Percentiles rank a stretch among this genome's conserved stretches.
These are phyloP conservation scores for Cotesia typhae DNA, from an alignment of 1,140 invertebrate genomes.

Conservation along the genomic window DNA sequence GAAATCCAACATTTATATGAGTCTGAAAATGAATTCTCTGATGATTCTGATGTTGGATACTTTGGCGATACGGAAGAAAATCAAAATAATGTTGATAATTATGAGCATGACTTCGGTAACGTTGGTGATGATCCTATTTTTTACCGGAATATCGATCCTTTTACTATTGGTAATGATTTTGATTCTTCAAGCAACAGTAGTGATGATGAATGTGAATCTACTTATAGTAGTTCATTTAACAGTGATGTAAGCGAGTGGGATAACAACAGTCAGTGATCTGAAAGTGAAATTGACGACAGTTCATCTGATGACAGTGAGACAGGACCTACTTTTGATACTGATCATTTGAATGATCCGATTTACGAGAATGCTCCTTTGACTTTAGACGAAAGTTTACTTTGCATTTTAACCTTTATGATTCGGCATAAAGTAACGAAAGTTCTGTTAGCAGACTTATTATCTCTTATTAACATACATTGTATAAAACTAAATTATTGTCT, in stretches of 20 bases:
- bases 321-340: background rate
- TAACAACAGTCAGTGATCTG: background rate
- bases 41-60: no score
- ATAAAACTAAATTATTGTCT: constrained; percentile 1
- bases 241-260: background rate
- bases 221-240: background rate
- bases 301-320: background rate
- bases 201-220: background rate
- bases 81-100: no score
- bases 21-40: no score
- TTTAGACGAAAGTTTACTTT: constrained; percentile 12
- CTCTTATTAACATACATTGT: background rate
- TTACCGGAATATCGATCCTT: no score
- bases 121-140: no score
- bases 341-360: background rate
- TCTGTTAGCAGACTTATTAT: background rate
- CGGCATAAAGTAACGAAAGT: constrained; percentile 8
- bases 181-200: no score
- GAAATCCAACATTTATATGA: no score
- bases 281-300: background rate
- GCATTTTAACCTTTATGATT: constrained; percentile 1
- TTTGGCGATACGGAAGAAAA: no score
- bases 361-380: background rate
- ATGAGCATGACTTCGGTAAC: no score
- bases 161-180: no score